Base-by-base conservation (phyloP, 2,113 vertebrate genomes). In the Fulmarus glacialis region DNA sequence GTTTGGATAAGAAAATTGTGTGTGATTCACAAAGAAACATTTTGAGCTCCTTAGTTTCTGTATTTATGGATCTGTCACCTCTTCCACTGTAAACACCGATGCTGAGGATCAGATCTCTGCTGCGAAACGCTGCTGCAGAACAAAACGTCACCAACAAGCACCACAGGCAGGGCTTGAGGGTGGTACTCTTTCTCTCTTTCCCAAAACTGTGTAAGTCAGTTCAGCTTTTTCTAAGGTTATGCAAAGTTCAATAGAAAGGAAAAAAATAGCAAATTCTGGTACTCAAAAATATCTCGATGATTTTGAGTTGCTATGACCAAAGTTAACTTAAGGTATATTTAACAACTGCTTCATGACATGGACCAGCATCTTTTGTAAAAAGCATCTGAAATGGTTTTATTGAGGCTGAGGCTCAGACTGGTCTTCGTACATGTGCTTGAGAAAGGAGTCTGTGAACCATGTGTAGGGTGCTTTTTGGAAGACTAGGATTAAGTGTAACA, bases 11-110 rank as follows among this genome's bases (percentile, higher is more conserved):
- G 82, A 88, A 95, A 94, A 88, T 80, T 2, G 5, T 22, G 58
- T 55, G 84, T 74, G 71, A 85, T 86, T 90, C 71, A 74, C 84
- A 90, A 96, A 86, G 93, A 96, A 97, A 95, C 70, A 73, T 62
- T 89, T 18, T 90, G 87, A 96, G 62, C 53, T 93, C 2, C 0
- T 75, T 86, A 90, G 58, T 58, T 38, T 59, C 66, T 7, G 1
- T 80, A 80, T 97, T 97, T 88, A 96, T 80, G 83, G 62, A 22
- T 77, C 84, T 94, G 66, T 89, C 91, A 83, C 64, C 78, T 56
- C 67, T 90, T 90, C 58, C 62, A 47, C 58, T 94, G 55, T 73
- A 90, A 94, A 86, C 66, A 93, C 18, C 2, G 19, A 38, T 70
- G 84, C 52, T 45, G 59, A 85, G 58, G 55, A 94, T 82, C 53